phyloP scores from a whole-genome alignment of 2,113 vertebrate species.

The Cheilinus undulatus region DNA sequence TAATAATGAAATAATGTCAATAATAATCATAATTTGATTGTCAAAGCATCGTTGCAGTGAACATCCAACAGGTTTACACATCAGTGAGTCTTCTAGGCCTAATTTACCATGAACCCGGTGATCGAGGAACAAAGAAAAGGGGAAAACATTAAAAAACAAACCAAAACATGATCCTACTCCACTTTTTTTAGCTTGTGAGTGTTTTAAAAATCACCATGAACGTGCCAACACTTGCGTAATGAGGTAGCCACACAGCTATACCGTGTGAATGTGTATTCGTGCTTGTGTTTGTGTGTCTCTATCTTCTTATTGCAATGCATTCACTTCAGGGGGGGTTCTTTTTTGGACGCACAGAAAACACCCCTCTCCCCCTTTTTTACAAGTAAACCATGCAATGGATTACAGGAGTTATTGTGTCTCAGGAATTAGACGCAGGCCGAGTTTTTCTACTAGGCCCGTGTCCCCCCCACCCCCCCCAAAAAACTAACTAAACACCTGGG shows the following conservation, averaged over 20 bases:
- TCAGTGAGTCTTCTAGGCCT: slow-evolving; percentile 71
- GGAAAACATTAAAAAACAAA: slow-evolving; percentile 43
- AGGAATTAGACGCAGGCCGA: slow-evolving; percentile 4
- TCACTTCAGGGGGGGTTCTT: slow-evolving; percentile 38
- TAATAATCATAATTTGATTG: slow-evolving; percentile 86
- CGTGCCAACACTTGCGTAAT: slow-evolving; percentile 84
- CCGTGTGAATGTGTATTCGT: slow-evolving; percentile 68
- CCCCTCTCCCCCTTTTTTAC: slow-evolving; percentile 1
- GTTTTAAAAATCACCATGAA: slow-evolving; percentile 68
- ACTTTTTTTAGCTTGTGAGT: slow-evolving; percentile 32
- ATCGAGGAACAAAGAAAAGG: slow-evolving; percentile 22
- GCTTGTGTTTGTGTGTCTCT: slow-evolving; percentile 46
- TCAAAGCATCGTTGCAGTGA: slow-evolving; percentile 89
- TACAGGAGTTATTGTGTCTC: slow-evolving; percentile 52
- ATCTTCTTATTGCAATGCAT: slow-evolving; percentile 86
- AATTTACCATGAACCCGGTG: slow-evolving; percentile 64
- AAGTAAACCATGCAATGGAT: slow-evolving; percentile 85
- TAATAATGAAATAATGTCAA: slow-evolving; percentile 55
- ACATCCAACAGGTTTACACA: slow-evolving; percentile 78
- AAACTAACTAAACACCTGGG: slow-evolving; percentile 50
- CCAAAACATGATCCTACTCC: slow-evolving; percentile 37
- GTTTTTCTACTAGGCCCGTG: not conserved
- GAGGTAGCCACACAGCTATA: slow-evolving; percentile 91
- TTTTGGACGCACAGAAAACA: slow-evolving; percentile 65
- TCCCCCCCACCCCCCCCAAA: not conserved